Base-by-base conservation (phyloP, 92 coral and sea anemone genomes). In the Parazoanthus swiftii region DNA sequence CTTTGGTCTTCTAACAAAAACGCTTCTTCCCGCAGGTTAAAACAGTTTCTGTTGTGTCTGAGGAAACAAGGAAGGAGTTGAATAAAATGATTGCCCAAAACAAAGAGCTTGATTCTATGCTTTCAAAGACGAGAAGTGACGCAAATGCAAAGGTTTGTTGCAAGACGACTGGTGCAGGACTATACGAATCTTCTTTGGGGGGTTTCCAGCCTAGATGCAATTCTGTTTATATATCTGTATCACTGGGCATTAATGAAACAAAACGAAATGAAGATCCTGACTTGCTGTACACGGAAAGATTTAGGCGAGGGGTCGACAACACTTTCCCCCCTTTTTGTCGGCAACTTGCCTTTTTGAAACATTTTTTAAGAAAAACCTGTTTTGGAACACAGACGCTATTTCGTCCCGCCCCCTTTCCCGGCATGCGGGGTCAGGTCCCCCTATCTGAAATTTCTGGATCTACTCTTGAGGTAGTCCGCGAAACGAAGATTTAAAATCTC, bases 1-100 rank as follows among this genome's bases (percentile, higher is more conserved):
- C 20, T 13, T 54, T 7, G 10, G 10, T 46, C 14, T 54, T 54
- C 21, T 3, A 63, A 20, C 26, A 63, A 20, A 25, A 33, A 8
- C 33, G 26, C 29, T 44, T 65, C 44, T 81, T 73, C 23, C 88
- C n/a, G 5, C 93, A 97, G 95, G 92, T 96, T 1, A 92, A 93
- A 21, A 97, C 94, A 65, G 96, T 96, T 77, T 90, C 96, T 5
- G 97, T 93, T 33, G 98, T 95, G 59, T 95, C 99, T 13, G 97
- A 97, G 72, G 98, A 97, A 68, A 95, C 94, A n/a, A 90, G 92
- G 46, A 91, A 88, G 39, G 94, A 93, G 76, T 90, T 97, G 33
- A 93, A 97, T 2, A 92, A 89, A 18, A 90, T 94, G 95, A 90
- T 93, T 65, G 86, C 74, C 6, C 92, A 97, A 46, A 97, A 97